Conservation (phyloP, 2,113 vertebrate species). For the Oncorhynchus mykiss region DNA sequence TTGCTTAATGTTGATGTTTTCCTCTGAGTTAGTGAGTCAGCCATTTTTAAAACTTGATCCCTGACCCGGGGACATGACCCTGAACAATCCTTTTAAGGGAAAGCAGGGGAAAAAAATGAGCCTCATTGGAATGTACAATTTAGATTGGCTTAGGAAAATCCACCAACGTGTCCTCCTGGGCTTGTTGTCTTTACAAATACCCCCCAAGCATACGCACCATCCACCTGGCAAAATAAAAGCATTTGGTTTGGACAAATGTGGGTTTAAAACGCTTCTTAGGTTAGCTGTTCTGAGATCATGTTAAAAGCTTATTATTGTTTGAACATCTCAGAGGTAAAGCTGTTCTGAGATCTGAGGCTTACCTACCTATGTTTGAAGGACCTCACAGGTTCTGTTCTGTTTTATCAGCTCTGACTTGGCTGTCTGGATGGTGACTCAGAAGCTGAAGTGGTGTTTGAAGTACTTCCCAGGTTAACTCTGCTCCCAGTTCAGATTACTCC, state of each 20-base stretch:
- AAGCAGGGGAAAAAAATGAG: constrained; percentile 4
- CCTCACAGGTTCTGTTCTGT: neutral
- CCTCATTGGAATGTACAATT: constrained; percentile 29
- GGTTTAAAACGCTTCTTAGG: neutral
- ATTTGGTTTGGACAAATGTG: neutral
- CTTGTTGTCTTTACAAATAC: constrained; percentile 1
- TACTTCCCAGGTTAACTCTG: neutral
- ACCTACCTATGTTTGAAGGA: neutral
- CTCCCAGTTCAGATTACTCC: neutral
- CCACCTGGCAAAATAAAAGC: constrained; percentile 4
- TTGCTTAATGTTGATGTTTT: constrained; percentile 21
- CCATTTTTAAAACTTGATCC: constrained; percentile 4
- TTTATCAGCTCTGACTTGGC: neutral
- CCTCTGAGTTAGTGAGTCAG: constrained; percentile 5
- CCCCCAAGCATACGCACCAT: constrained; percentile 4
- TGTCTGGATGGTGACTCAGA: neutral
- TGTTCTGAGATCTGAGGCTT: constrained; percentile 15
- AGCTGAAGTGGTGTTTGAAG: neutral
- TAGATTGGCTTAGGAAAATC: constrained; percentile 16
- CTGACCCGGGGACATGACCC: constrained; percentile 36
- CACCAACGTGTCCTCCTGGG: constrained; percentile 4
- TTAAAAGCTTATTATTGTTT: neutral
- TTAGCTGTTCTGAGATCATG: neutral
- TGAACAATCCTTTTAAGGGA: constrained; percentile 19
- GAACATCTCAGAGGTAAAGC: constrained; percentile 6